phyloP scores from a whole-genome alignment of 2,113 vertebrate species.

The Promerops cafer region DNA sequence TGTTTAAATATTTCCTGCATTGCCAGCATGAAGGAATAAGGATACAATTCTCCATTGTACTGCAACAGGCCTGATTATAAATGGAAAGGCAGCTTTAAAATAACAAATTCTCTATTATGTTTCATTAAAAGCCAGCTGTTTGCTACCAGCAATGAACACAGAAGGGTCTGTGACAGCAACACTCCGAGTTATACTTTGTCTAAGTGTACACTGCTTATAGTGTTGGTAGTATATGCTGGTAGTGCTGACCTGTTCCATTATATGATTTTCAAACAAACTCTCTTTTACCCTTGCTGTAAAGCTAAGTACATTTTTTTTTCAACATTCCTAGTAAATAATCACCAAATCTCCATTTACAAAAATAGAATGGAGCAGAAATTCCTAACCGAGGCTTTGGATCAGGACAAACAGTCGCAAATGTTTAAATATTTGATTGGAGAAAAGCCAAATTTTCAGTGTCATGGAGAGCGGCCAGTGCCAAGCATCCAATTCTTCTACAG shows the following conservation, averaged over 20 bases:
- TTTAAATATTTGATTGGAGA: conserved; percentile 32
- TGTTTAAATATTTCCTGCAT: background rate
- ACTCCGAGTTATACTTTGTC: background rate
- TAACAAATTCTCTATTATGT: conserved; percentile 15
- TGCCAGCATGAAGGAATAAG: background rate
- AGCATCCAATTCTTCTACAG: background rate
- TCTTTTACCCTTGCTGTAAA: conserved; percentile 5
- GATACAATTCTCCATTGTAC: conserved; percentile 9
- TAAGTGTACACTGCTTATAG: background rate
- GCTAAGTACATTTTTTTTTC: background rate
- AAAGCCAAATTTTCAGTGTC: conserved; percentile 47
- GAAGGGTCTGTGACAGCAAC: background rate
- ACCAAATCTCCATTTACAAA: background rate
- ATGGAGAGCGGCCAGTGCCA: background rate
- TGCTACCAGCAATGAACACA: background rate
- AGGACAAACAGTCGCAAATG: background rate
- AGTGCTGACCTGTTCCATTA: background rate
- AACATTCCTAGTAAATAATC: background rate
- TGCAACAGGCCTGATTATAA: background rate
- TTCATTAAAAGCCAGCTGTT: conserved; percentile 25
- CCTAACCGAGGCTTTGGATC: background rate
- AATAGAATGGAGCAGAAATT: background rate
- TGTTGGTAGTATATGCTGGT: background rate
- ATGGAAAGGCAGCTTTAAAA: conserved; percentile 32
- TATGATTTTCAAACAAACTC: background rate